These are phyloP conservation scores for Tenthredo scrophulariae DNA, from an alignment of 2,888 invertebrate species.

Conservation along the genomic window DNA sequence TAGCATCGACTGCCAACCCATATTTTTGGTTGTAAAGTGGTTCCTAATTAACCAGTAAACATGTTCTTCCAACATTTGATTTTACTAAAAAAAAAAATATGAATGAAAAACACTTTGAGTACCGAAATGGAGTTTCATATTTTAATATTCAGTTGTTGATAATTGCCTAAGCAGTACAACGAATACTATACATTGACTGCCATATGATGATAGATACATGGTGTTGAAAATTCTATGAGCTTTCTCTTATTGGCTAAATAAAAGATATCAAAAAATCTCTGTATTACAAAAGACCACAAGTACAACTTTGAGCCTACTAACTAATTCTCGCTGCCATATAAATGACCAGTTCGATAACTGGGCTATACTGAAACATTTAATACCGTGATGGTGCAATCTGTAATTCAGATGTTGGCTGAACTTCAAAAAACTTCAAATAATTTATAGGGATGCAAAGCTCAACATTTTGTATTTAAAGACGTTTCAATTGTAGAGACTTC, in stretches of 20 bases:
- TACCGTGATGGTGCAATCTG: background rate
- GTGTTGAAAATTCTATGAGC: background rate
- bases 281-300: background rate
- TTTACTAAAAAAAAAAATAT: background rate
- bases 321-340: background rate
- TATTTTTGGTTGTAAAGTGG: slow-evolving; percentile 22
- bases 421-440: background rate
- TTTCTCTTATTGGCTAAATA: background rate
- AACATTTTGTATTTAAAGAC: background rate
- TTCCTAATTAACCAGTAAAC: slow-evolving; percentile 16
- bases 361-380: background rate
- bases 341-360: background rate
- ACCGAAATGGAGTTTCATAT: background rate
- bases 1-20: slow-evolving; percentile 1
- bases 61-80: slow-evolving; percentile 27
- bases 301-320: background rate
- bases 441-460: background rate
- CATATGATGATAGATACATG: background rate
- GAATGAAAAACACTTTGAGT: background rate
- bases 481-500: background rate
- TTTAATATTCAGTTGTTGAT: background rate
- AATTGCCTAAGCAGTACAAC: background rate
- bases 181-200: background rate
- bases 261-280: background rate
- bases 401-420: background rate